Evolutionary conservation across 2,797 vertebrate genomes (phyloP).

Genomic region (Coluber constrictor): DNA sequence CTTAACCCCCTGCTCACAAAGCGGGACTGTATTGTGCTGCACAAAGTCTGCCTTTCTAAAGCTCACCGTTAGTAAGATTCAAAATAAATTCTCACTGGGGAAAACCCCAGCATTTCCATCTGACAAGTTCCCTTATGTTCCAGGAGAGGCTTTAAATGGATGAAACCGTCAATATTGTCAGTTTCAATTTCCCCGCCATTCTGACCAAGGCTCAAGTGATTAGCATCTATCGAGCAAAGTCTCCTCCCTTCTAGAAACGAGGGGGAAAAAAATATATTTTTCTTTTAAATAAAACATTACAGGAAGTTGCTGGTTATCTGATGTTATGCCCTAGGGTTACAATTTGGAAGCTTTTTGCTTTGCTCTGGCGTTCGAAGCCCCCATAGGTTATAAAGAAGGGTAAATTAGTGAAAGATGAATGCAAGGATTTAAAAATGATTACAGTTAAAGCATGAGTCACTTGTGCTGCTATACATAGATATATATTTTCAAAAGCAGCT

Average conservation of each 20-base stretch:
- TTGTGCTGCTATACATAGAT: accelerated
- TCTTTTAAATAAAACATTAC: constrained; percentile 49
- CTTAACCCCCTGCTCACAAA: constrained; percentile 25
- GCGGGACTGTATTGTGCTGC: constrained; percentile 33
- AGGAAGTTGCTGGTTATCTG: constrained; percentile 45
- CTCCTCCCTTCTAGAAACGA: background rate
- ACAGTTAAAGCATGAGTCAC: constrained; percentile 40
- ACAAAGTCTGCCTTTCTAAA: constrained; percentile 57
- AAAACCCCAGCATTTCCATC: constrained; percentile 47
- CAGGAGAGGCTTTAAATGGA: constrained; percentile 66
- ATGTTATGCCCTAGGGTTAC: constrained; percentile 40
- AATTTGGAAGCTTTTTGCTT: constrained; percentile 43
- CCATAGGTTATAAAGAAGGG: background rate
- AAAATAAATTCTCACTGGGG: constrained; percentile 64
- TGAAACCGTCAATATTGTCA: constrained; percentile 72
- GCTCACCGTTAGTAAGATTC: constrained; percentile 62
- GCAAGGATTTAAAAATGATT: constrained; percentile 53
- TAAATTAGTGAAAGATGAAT: constrained; percentile 36
- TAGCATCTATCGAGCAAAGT: constrained; percentile 59
- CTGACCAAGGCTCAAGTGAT: constrained; percentile 69
- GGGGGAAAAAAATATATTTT: constrained; percentile 39
- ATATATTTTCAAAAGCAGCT: background rate
- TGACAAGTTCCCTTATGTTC: constrained; percentile 60
- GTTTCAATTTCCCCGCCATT: constrained; percentile 72
- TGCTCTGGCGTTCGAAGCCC: constrained; percentile 43